phyloP scores from a whole-genome alignment of 35 echinoderm and acorn worm genomes.

The Heliocidaris erythrogramma region DNA sequence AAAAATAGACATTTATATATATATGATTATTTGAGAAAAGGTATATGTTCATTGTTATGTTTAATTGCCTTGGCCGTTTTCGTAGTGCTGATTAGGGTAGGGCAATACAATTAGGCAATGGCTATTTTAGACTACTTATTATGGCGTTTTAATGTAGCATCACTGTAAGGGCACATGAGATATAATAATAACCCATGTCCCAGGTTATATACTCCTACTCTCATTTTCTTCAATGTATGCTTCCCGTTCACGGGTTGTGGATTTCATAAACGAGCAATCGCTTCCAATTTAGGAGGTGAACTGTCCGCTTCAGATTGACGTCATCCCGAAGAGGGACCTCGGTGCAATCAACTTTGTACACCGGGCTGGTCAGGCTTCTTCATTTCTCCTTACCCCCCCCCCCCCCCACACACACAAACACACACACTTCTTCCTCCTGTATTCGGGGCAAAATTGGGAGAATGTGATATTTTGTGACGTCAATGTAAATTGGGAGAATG shows the following conservation, averaged over 20 bases:
- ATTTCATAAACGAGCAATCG: conserved; percentile 25
- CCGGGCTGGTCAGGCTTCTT: not conserved
- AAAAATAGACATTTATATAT: too few relatives aligned
- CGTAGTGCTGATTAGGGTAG: not conserved
- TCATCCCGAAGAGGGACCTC: not conserved
- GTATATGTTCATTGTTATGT: too few relatives aligned
- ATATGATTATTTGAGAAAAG: too few relatives aligned
- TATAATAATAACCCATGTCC: not conserved
- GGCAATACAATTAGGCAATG: not conserved
- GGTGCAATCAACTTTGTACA: conserved; percentile 16
- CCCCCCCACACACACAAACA: too few relatives aligned
- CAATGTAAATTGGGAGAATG: not conserved
- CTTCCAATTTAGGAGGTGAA: conserved; percentile 30
- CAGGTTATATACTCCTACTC: not conserved
- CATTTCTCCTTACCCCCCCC: not conserved
- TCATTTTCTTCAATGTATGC: not conserved
- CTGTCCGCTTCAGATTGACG: conserved; percentile 21
- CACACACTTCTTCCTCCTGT: not conserved
- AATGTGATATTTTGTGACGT: not conserved
- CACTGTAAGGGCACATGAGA: not conserved
- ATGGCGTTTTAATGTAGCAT: not conserved
- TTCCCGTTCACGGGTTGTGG: not conserved
- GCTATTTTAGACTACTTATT: not conserved
- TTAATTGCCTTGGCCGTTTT: not conserved
- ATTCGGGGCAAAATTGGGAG: not conserved